Base-by-base conservation (phyloP, 2,113 vertebrate genomes). In the Scartelaos histophorus region DNA sequence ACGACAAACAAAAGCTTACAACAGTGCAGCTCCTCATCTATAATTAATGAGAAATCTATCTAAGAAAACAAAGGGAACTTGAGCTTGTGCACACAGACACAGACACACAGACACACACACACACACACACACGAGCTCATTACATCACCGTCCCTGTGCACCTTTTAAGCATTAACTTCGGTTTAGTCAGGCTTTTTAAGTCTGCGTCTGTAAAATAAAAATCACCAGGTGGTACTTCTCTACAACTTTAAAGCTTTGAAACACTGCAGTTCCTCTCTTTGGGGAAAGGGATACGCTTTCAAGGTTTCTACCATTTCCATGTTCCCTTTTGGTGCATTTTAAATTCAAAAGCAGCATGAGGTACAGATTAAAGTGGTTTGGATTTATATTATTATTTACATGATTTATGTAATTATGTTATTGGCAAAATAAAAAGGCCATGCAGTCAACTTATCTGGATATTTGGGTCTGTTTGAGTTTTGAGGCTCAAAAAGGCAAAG, bases 21-120 rank as follows among this genome's bases (percentile, higher is more conserved):
- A 49, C n/a, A 34, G 62, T 74, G 69, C 67, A 53, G 54, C 77
- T 64, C 19, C 7, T 16, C 61, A 70, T 88, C 16, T 54, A 91
- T 91, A 86, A 85, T 92, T 89, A 61, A 92, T 85, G 71, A 79
- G 68, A 65, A 49, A 43, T 43, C 2, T 62, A 86, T 79, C 57
- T 61, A 67, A 69, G 34, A 71, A 69, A 72, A 62, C 49, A 69
- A 67, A 61, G 73, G 87, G 82, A 90, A 92, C 77, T 76, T 66
- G 78, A 84, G 74, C 76, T 75, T 66, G 60, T 64, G 71, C 34
- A 25, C 65, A 46, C n/a, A n/a, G 69, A 0, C 68, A 5, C 19
- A 58, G 62, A 66, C 35, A 69, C 22, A 71, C 35, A 66, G 15
- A n/a, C 69, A 0, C 68, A 5, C 19, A 58, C 62, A 64, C 35